Evolutionary conservation across 2,888 invertebrate species (phyloP).

Genomic region (Escarpia spicata): DNA sequence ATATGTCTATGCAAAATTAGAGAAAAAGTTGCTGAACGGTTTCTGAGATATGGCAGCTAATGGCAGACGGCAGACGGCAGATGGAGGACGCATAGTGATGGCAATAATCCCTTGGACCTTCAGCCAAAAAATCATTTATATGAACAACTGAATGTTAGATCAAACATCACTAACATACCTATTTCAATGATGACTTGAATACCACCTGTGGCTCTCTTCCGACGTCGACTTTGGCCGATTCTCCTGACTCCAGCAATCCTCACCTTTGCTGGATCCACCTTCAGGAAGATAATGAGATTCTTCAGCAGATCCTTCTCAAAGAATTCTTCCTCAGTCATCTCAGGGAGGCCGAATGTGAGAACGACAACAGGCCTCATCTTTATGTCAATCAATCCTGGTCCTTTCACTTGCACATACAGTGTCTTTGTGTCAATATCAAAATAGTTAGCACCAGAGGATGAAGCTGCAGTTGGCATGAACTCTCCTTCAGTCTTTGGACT

Average conservation of each 20-base stretch:
- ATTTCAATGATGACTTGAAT: slow-evolving; percentile 6
- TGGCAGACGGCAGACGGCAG: too few species aligned
- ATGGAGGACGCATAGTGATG: too few species aligned
- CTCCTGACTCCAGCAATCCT: background rate
- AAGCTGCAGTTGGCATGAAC: background rate
- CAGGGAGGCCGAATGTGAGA: slow-evolving; percentile 38
- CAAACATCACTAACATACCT: background rate
- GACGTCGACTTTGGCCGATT: background rate
- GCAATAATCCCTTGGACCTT: too few species aligned
- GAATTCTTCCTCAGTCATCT: slow-evolving; percentile 55
- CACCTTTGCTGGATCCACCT: slow-evolving; percentile 5
- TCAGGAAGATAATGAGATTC: slow-evolving; percentile 53
- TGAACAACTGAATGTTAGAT: too few species aligned
- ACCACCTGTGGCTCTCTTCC: background rate
- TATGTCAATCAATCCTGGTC: slow-evolving; percentile 45
- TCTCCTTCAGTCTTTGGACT: background rate
- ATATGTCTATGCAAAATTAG: too few species aligned
- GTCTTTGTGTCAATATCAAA: slow-evolving; percentile 45
- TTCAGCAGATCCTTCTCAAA: slow-evolving; percentile 53
- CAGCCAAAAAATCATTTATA: too few species aligned
- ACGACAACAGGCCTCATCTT: slow-evolving; percentile 45
- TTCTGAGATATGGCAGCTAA: too few species aligned
- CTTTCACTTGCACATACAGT: slow-evolving; percentile 49
- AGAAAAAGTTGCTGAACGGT: too few species aligned
- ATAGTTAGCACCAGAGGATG: slow-evolving; percentile 49